Percentiles rank a stretch among this genome's conserved stretches.
Evolutionary conservation across 2,797 vertebrate species (phyloP).

Genomic region (Diplodus sargus): DNA sequence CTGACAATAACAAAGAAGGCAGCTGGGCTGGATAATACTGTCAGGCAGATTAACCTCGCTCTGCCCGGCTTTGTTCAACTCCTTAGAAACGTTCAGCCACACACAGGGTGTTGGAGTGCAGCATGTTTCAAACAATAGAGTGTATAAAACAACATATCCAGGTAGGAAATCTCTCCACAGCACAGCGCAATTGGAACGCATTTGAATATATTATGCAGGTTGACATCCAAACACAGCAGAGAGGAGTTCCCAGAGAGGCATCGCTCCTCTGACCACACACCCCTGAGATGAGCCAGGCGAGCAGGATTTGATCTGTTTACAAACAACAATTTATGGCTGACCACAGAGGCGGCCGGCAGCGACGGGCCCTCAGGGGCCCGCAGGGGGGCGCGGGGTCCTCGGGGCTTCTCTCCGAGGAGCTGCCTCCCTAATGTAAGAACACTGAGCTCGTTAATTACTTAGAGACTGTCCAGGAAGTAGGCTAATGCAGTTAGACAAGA

Average conservation of each 20-base stretch:
- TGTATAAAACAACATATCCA: background rate
- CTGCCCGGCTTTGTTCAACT: conserved; percentile 52
- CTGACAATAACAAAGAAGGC: conserved; percentile 68
- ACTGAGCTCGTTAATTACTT: conserved; percentile 78
- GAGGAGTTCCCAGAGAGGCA: conserved; percentile 28
- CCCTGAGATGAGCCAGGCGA: conserved; percentile 9
- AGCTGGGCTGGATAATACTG: conserved; percentile 69
- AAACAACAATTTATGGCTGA: conserved; percentile 57
- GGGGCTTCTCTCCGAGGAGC: conserved; percentile 5
- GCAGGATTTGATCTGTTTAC: conserved; percentile 65
- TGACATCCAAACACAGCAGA: conserved; percentile 7
- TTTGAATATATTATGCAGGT: conserved; percentile 18
- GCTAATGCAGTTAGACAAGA: conserved; percentile 71
- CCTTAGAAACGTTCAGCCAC: conserved; percentile 33
- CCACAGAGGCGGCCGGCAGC: conserved; percentile 31
- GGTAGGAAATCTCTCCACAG: background rate
- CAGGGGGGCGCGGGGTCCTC: conserved; percentile 12
- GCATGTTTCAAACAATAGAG: background rate
- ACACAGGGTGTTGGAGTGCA: background rate
- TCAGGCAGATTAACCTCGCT: conserved; percentile 62
- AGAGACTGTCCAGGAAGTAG: conserved; percentile 70
- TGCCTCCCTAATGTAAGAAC: conserved; percentile 51
- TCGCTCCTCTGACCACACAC: conserved; percentile 12
- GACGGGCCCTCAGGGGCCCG: conserved; percentile 27
- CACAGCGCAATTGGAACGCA: background rate